A percentile compares a stretch with the other conserved stretches of the same genome.
Evolutionary conservation across 2,113 vertebrate genomes (phyloP).

Genomic region (Hydrolagus affinis): DNA sequence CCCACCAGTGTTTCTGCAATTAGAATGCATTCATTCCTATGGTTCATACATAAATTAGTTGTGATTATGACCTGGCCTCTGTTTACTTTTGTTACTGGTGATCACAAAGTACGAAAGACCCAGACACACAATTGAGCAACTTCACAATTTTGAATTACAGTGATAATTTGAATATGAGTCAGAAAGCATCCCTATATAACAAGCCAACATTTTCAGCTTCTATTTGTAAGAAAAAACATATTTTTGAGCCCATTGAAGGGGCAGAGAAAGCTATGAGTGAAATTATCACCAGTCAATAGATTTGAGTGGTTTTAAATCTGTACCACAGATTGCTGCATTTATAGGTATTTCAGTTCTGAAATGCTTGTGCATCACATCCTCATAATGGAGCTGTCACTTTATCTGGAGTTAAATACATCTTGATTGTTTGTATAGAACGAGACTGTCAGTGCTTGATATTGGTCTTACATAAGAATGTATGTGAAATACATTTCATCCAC

Average conservation of each 20-base stretch:
- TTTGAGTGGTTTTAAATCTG: background rate
- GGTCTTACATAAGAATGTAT: background rate
- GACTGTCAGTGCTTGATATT: background rate
- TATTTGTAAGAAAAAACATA: background rate
- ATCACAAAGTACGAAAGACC: no score
- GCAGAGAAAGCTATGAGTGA: no score
- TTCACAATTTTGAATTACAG: no score
- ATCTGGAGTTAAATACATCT: background rate
- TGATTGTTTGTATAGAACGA: background rate
- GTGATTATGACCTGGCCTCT: no score
- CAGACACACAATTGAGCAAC: no score
- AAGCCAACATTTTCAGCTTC: no score
- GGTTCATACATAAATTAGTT: no score
- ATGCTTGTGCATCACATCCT: background rate
- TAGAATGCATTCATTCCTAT: no score
- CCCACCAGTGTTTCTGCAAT: no score
- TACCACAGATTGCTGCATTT: background rate
- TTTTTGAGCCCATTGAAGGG: background rate
- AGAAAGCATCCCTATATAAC: no score
- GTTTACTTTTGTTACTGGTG: no score
- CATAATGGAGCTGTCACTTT: background rate
- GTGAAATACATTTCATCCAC: background rate
- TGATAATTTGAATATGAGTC: no score
- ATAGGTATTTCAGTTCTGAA: background rate
- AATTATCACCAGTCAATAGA: background rate